Evolutionary conservation across 2,888 invertebrate species (phyloP).

Genomic region (Leucania comma): DNA sequence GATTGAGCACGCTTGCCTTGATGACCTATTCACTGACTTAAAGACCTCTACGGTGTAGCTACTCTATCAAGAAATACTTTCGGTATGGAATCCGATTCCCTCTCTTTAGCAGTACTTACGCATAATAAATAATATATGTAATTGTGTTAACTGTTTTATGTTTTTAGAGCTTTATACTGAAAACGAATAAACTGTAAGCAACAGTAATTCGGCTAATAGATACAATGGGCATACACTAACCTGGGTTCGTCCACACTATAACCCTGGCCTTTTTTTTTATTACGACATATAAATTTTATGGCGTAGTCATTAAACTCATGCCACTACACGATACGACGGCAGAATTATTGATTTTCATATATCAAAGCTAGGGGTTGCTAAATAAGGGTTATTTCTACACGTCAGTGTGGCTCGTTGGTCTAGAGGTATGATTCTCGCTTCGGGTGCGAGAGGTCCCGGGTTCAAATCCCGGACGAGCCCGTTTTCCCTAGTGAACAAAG

Average conservation of each 20-base stretch:
- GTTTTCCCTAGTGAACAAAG: constrained; percentile 20
- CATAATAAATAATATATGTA: too few relatives aligned
- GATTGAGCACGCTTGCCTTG: too few relatives aligned
- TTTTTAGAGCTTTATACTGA: background rate
- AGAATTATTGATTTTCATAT: constrained; percentile 23
- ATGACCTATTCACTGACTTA: too few relatives aligned
- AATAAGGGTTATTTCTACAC: constrained; percentile 37
- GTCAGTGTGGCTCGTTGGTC: constrained; percentile 66
- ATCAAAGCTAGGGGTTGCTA: constrained; percentile 30
- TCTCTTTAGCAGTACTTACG: too few relatives aligned
- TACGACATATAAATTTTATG: background rate
- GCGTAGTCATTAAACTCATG: background rate
- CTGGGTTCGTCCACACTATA: background rate
- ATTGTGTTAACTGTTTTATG: too few relatives aligned
- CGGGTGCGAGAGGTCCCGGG: constrained; percentile 91
- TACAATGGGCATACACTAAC: background rate
- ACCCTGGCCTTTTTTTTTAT: background rate
- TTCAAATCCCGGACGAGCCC: constrained; percentile 68
- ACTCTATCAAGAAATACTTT: too few relatives aligned
- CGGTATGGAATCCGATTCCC: too few relatives aligned
- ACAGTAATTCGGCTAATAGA: background rate
- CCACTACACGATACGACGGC: too few relatives aligned
- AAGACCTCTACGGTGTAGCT: too few relatives aligned
- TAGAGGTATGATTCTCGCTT: constrained; percentile 90
- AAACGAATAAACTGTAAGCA: background rate